phyloP scores from a whole-genome alignment of 2,797 vertebrate genomes.

The Oreonectes daqikongensis region DNA sequence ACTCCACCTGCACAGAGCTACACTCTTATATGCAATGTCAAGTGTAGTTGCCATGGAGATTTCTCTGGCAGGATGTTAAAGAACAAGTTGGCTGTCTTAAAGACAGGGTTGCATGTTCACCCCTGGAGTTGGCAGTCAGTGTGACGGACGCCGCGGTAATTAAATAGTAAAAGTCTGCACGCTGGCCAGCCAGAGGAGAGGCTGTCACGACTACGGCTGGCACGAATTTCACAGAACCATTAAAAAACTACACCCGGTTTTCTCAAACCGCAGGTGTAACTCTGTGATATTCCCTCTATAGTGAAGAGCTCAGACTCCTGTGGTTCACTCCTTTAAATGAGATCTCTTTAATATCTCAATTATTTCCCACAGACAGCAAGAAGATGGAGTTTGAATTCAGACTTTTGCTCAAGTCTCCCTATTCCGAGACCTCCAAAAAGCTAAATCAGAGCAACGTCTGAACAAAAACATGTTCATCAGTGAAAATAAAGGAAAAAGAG shows the following conservation, averaged over 20 bases:
- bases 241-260: neutral
- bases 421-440: neutral
- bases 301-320: neutral
- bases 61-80: slow-evolving; percentile 35
- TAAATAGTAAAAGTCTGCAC: slow-evolving; percentile 48
- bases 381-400: too few species aligned
- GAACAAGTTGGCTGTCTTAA: slow-evolving; percentile 28
- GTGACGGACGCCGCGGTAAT: slow-evolving; percentile 32
- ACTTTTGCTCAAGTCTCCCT: neutral
- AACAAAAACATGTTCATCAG: neutral
- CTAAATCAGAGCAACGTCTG: neutral
- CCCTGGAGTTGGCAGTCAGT: slow-evolving; percentile 36
- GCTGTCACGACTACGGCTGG: slow-evolving; percentile 22
- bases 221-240: slow-evolving; percentile 3
- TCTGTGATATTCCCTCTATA: neutral
- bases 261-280: neutral
- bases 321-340: slow-evolving; percentile 6
- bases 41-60: slow-evolving; percentile 45
- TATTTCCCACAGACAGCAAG: neutral
- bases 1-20: slow-evolving; percentile 28
- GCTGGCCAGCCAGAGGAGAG: slow-evolving; percentile 17
- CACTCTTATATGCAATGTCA: slow-evolving; percentile 35
- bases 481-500: slow-evolving; percentile 49
- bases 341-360: neutral
- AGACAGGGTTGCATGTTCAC: slow-evolving; percentile 24